These are phyloP conservation scores for Anguilla marmorata DNA, from an alignment of 2,797 vertebrate species.

Conservation along the genomic window DNA sequence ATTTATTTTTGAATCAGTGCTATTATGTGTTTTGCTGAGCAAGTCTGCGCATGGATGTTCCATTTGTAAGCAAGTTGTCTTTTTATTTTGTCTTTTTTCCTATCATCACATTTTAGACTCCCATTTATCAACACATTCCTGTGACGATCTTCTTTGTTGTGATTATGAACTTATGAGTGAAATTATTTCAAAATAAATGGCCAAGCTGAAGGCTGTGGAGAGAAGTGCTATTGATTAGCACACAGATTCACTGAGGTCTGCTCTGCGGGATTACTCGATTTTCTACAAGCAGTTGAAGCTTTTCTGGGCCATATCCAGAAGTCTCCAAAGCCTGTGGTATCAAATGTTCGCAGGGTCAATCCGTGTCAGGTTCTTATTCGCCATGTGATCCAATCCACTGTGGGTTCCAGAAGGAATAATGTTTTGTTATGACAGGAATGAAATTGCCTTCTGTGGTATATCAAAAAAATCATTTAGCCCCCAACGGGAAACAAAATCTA, in stretches of 20 bases:
- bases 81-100: neutral
- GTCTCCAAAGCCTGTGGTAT: neutral
- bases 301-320: neutral
- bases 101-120: neutral
- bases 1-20: no score
- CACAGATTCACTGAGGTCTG: neutral
- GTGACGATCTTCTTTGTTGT: neutral
- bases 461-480: constrained; percentile 43
- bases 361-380: constrained; percentile 14
- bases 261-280: neutral
- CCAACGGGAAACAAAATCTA: constrained; percentile 37
- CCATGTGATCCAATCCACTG: neutral
- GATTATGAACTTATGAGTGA: neutral
- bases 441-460: constrained; percentile 46
- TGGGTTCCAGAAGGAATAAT: constrained; percentile 25
- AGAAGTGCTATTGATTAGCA: neutral
- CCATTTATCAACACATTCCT: neutral
- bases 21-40: no score
- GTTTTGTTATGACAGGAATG: constrained; percentile 48
- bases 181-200: neutral
- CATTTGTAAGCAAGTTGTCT: neutral
- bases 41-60: neutral
- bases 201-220: no score
- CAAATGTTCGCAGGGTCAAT: constrained; percentile 27
- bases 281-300: constrained; percentile 11